Evolutionary conservation across 2,888 invertebrate species (phyloP), one percentile per base, ranked within the genome.

Genomic region (Seira musarum): DNA sequence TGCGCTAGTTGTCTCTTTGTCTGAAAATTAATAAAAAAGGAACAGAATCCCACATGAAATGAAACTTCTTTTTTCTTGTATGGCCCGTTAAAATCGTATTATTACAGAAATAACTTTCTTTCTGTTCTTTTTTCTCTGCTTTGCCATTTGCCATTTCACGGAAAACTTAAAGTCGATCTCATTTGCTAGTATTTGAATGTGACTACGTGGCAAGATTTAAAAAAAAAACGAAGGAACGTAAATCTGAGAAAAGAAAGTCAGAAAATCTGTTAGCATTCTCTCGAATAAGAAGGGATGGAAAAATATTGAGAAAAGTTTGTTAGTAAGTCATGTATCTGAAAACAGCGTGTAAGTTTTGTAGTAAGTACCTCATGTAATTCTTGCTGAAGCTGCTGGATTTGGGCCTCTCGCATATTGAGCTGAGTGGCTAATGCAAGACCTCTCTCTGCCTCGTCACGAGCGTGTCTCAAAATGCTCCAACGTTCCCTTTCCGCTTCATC

Each of bases 401-500:
- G 95, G 81, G 95, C 92, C 88, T 97, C 97, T 87, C 96, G 92
- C 60, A 94, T 93, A 87, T 95, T 96, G 24, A 97, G 92, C 87
- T 96, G 96, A 10, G 96, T 94, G 6, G 96, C 95, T 61, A 97
- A 91, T 79, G 94, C 93, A 81, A 96, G 91, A 24, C 95, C 94
- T 80, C 96, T 91, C 89, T 97, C 96, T 0, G 96, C 95, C 87
- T 97, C 96, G 88, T 97, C 96, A 57, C 96, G 91, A 0, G 96
- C 97, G 88, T 96, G 95, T 87, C 95, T 92, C 74, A 96, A 89
- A 79, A 97, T 90, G 84, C 95, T 95, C 91, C 96, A 96, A 71
- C 96, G 93, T 89, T 97, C 97, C 15, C 96, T 91, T 88, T 97
- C 97, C 0, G 95, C 91, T 87, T 96, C 95, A 13, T 92, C 92